Evolutionary conservation across 2,113 vertebrate genomes (phyloP).

Genomic region (Upupa epops): DNA sequence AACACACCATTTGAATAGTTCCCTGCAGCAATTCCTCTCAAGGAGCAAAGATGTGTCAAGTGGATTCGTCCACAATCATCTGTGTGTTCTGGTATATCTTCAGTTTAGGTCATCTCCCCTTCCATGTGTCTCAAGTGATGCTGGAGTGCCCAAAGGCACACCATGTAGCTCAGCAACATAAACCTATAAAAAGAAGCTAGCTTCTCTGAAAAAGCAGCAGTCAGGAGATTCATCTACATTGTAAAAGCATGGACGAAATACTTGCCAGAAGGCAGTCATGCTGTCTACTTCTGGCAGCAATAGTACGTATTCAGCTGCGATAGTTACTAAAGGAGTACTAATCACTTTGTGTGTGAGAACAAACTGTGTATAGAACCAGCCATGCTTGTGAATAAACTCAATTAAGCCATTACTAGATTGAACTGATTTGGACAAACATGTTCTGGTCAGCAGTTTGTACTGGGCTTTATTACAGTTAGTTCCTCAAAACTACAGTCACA

Average conservation of each 20-base stretch:
- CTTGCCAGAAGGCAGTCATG: not conserved
- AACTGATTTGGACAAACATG: not conserved
- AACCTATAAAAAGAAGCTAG: not conserved
- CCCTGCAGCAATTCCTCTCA: not conserved
- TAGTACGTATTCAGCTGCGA: not conserved
- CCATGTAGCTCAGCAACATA: not conserved
- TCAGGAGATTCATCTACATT: not conserved
- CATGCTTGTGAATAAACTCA: not conserved
- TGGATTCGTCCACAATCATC: not conserved
- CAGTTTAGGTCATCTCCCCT: not conserved
- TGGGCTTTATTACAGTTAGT: not conserved
- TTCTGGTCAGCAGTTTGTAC: not conserved
- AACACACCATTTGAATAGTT: not conserved
- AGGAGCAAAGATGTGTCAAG: not conserved
- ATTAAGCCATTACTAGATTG: not conserved
- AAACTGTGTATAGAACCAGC: not conserved
- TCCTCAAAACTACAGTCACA: not conserved
- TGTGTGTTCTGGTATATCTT: not conserved
- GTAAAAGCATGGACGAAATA: not conserved
- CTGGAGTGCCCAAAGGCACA: not conserved
- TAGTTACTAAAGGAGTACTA: not conserved
- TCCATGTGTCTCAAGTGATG: not conserved
- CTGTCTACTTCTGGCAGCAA: not conserved
- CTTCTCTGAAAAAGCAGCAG: not conserved
- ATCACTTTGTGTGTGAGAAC: not conserved